Conservation (phyloP, 64 coral and sea anemone species). For the Stichodactyla mertensii region DNA sequence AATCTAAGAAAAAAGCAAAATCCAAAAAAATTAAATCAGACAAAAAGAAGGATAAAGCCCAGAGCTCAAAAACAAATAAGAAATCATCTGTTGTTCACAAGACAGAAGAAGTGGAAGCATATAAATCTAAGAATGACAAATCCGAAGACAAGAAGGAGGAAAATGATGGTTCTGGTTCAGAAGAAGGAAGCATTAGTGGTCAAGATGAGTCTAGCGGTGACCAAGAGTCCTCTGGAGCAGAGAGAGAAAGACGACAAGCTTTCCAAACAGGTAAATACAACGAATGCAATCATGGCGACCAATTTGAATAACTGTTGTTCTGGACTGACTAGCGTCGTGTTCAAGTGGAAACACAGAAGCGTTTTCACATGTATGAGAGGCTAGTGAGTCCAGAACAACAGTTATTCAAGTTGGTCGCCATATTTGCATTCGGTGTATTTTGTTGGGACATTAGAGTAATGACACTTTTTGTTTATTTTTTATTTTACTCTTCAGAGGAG, state of each 20-base stretch:
- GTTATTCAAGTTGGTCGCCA: no score
- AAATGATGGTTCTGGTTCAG: not conserved
- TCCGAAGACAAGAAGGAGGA: not conserved
- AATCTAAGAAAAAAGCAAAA: not conserved
- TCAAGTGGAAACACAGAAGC: no score
- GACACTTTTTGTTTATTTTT: not conserved
- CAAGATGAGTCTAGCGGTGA: not conserved
- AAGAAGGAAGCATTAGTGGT: not conserved
- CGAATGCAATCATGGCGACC: not conserved
- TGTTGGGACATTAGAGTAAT: no score
- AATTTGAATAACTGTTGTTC: no score
- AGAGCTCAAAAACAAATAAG: not conserved
- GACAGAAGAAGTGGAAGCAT: not conserved
- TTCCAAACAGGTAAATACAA: not conserved
- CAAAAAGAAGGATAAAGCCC: not conserved
- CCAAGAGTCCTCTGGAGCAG: not conserved
- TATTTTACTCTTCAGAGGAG: constrained; percentile 14
- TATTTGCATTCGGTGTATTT: no score
- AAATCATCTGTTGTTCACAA: not conserved
- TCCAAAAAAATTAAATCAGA: not conserved
- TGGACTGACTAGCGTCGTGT: no score
- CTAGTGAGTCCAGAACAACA: no score
- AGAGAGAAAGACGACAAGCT: constrained; percentile 8
- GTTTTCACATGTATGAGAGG: no score
- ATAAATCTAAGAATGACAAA: not conserved